Evolutionary conservation across 2,113 vertebrate genomes (phyloP), one percentile per base, ranked within the genome.

Genomic region (Hydrochoerus hydrochaeris): DNA sequence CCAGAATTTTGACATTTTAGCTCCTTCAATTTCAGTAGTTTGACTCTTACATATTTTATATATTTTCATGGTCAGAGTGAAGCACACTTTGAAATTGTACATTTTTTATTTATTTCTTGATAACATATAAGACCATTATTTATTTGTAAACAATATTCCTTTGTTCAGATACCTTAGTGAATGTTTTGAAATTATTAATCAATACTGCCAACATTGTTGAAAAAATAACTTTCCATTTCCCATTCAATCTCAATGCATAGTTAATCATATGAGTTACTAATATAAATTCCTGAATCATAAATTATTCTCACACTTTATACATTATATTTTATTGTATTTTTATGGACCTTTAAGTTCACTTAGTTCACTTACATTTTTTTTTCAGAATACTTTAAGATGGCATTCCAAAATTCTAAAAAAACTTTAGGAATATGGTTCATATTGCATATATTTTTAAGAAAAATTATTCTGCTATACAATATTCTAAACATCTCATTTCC

Each of bases 381-480:
- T 81, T 71, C 10, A 54, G 38, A 73, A 6, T 4, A 69, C 81
- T 58, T 67, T 62, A 83, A 93, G n/a, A 77, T 20, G 10, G 32
- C 16, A 88, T 96, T 69, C 13, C 58, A 95, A 84, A 88, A 46
- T 35, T 91, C 26, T 86, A 81, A 82, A 73, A 71, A 93, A 38
- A 58, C 11, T 65, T 28, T 14, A 41, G 82, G 86, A 58, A 83
- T 35, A 20, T 83, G 1, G 32, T 63, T 85, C 30, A 44, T 9
- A 89, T 91, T 54, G 14, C 35, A 67, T 84, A 60, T 54, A 63
- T 58, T 73, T 85, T 88, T 12, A 75, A 52, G 14, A 38, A 49
- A 85, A 0, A 12, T 52, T 38, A 12, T 81, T 89, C 46, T 46
- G 14, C 26, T 88, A 10, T 52, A n/a, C 28, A 44, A 49, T 54